Conservation (phyloP, 2,113 vertebrate species). For the Furnarius figulus region DNA sequence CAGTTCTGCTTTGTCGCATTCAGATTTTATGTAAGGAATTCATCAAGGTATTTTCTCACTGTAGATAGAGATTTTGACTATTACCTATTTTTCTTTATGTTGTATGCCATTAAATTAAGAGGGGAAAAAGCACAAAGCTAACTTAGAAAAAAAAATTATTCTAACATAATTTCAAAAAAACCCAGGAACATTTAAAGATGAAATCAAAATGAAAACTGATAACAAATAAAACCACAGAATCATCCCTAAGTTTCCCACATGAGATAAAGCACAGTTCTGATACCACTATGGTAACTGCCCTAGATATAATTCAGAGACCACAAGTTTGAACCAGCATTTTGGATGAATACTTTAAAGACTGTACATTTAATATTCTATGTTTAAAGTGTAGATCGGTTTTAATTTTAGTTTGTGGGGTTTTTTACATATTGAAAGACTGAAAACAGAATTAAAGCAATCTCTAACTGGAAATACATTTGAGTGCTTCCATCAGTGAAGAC, state of each 20-base stretch:
- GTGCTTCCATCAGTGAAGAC: not conserved
- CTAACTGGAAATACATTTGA: not conserved
- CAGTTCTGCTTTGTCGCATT: not conserved
- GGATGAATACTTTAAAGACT: not conserved
- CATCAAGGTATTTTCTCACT: not conserved
- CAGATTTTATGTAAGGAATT: not conserved
- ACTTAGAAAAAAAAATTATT: not conserved
- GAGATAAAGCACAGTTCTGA: not conserved
- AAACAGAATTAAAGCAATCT: not conserved
- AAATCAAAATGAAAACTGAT: not conserved
- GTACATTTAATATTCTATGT: not conserved
- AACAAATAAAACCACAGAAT: not conserved
- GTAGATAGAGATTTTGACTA: not conserved
- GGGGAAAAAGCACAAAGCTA: not conserved
- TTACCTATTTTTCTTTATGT: not conserved
- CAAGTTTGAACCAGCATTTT: not conserved
- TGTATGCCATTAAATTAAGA: not conserved
- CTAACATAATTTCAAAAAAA: not conserved
- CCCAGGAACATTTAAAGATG: not conserved
- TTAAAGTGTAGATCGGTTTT: not conserved
- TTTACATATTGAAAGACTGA: not conserved
- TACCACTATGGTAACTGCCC: not conserved
- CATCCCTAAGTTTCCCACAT: not conserved
- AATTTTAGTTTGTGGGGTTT: not conserved
- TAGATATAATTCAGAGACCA: not conserved